These are phyloP conservation scores for Hystrix cristata DNA, from an alignment of 2,113 vertebrate species.

Conservation along the genomic window DNA sequence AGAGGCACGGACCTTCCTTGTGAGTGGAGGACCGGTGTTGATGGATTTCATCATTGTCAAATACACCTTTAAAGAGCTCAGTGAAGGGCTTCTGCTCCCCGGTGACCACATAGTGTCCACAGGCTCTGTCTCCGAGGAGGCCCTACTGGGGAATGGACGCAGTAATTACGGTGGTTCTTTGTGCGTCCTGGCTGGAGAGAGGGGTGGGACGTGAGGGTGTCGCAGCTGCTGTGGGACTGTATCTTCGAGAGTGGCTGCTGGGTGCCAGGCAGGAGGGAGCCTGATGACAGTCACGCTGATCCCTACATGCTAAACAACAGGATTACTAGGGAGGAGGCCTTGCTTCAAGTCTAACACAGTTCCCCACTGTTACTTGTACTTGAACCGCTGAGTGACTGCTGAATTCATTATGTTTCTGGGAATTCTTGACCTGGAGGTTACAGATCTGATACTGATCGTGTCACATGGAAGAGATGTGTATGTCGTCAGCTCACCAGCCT, in stretches of 20 bases:
- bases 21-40: background rate
- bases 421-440: no score
- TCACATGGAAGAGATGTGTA: background rate
- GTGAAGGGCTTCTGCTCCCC: fast-evolving
- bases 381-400: fast-evolving
- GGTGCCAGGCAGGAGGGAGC: background rate
- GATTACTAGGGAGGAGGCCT: background rate
- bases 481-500: background rate
- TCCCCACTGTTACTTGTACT: background rate
- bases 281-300: background rate
- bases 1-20: background rate
- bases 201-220: background rate
- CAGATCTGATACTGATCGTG: fast-evolving
- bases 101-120: fast-evolving
- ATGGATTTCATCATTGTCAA: background rate
- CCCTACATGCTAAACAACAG: background rate
- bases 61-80: background rate
- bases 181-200: background rate
- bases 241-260: background rate
- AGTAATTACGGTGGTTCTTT: background rate
- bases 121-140: fast-evolving
- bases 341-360: fast-evolving
- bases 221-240: background rate
- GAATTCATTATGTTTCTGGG: fast-evolving
- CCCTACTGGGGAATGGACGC: background rate